Evolutionary conservation across 2,113 vertebrate genomes (phyloP).

Genomic region (Eulemur macaco): DNA sequence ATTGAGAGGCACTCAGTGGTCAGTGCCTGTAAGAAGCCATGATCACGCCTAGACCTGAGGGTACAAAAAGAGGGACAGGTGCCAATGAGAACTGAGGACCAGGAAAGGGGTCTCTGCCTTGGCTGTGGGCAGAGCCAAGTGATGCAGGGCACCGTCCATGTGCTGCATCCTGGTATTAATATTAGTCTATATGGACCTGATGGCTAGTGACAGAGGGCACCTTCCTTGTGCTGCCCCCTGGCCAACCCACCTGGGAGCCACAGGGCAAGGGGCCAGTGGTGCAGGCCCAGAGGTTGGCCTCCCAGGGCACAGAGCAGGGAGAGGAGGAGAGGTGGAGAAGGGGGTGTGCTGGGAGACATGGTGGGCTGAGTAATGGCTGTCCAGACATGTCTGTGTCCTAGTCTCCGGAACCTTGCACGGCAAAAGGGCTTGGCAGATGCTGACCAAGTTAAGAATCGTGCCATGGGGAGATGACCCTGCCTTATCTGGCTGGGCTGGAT

Average conservation of each 20-base stretch:
- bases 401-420: no score
- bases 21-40: neutral
- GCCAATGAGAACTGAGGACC: no score
- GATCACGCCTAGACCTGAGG: neutral
- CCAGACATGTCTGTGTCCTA: neutral
- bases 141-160: no score
- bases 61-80: neutral
- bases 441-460: neutral
- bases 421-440: neutral
- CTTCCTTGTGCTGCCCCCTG: no score
- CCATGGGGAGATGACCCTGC: neutral
- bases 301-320: neutral
- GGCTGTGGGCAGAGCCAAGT: neutral
- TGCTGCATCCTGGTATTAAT: no score
- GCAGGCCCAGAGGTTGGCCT: neutral
- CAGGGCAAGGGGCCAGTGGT: no score
- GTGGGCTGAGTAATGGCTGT: neutral
- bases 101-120: neutral
- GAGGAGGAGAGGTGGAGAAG: neutral
- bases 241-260: neutral
- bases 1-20: no score
- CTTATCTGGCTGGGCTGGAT: neutral
- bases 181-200: no score
- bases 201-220: no score
- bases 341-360: no score